Evolutionary conservation across 2,797 vertebrate species (phyloP).

Genomic region (Tangara arthus): DNA sequence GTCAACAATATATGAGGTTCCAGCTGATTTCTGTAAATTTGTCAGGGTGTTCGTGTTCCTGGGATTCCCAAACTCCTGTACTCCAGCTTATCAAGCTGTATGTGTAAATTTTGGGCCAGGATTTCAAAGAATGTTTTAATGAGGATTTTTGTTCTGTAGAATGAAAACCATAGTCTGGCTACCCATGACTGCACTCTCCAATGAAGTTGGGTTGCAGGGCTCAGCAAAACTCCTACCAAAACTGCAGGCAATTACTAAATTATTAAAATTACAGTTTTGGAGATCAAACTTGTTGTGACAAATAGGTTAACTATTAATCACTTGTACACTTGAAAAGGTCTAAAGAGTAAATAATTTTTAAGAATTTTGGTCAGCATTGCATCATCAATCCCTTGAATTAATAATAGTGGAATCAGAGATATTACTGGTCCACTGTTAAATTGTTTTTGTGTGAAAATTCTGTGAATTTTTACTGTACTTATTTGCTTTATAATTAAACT

Average conservation of each 20-base stretch:
- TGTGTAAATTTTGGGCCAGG: not conserved
- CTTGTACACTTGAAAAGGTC: not conserved
- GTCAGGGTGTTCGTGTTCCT: not conserved
- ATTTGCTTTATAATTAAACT: not conserved
- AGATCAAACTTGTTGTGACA: not conserved
- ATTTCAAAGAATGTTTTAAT: not conserved
- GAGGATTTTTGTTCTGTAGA: not conserved
- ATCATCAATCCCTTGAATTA: not conserved
- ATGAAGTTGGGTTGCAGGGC: not conserved
- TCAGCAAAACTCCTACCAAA: not conserved
- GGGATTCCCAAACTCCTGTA: not conserved
- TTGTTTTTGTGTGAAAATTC: not conserved
- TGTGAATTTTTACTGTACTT: not conserved
- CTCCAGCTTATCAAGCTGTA: not conserved
- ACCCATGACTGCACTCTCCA: rapidly evolving
- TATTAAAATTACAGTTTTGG: not conserved
- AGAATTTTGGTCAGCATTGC: not conserved
- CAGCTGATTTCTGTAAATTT: not conserved
- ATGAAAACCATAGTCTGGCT: not conserved
- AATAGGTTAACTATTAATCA: not conserved
- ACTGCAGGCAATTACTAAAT: not conserved
- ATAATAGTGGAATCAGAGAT: not conserved
- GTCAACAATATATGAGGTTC: not conserved
- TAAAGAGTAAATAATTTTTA: not conserved
- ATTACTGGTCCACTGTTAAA: not conserved